Conservation (phyloP, 1,140 invertebrate species). For the Cylas formicarius region DNA sequence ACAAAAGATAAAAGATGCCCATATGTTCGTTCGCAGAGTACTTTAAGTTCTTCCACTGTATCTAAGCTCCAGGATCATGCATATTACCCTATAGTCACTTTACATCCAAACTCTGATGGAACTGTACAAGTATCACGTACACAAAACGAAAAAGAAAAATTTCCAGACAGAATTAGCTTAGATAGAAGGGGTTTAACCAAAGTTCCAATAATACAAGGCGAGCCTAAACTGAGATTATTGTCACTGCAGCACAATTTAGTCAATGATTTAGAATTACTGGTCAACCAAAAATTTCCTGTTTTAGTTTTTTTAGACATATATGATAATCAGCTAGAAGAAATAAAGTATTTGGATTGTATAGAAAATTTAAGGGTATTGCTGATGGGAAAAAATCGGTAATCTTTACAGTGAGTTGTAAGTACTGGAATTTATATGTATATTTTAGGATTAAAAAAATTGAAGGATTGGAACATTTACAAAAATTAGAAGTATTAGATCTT, state of each 20-base stretch:
- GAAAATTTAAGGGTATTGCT: slow-evolving; percentile 75
- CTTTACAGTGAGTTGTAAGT: not conserved
- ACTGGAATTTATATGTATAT: slow-evolving; percentile 19
- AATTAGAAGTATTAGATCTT: slow-evolving; percentile 82
- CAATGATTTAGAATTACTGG: slow-evolving; percentile 60
- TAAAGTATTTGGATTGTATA: slow-evolving; percentile 66
- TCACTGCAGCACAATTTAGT: slow-evolving; percentile 89
- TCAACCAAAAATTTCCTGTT: slow-evolving; percentile 56
- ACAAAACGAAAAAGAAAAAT: slow-evolving; percentile 60
- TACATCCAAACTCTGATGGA: slow-evolving; percentile 33
- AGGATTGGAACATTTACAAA: slow-evolving; percentile 60
- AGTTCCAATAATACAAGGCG: slow-evolving; percentile 72
- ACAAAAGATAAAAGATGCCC: slow-evolving; percentile 43
- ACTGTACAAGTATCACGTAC: slow-evolving; percentile 55
- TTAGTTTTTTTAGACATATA: slow-evolving; percentile 89
- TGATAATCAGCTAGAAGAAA: slow-evolving; percentile 86
- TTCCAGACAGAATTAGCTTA: slow-evolving; percentile 69
- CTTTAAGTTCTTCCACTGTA: slow-evolving; percentile 40
- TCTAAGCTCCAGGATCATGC: slow-evolving; percentile 25
- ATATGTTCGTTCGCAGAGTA: slow-evolving; percentile 49
- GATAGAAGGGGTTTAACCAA: slow-evolving; percentile 67
- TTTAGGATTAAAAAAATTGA: slow-evolving; percentile 67
- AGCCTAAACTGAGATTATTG: slow-evolving; percentile 61
- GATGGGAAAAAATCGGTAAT: slow-evolving; percentile 79
- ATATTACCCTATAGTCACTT: slow-evolving; percentile 25